Percentiles rank a stretch among this genome's conserved stretches.
Evolutionary conservation across 1,140 invertebrate species (phyloP).

Genomic region (Trypoxylus dichotomus): DNA sequence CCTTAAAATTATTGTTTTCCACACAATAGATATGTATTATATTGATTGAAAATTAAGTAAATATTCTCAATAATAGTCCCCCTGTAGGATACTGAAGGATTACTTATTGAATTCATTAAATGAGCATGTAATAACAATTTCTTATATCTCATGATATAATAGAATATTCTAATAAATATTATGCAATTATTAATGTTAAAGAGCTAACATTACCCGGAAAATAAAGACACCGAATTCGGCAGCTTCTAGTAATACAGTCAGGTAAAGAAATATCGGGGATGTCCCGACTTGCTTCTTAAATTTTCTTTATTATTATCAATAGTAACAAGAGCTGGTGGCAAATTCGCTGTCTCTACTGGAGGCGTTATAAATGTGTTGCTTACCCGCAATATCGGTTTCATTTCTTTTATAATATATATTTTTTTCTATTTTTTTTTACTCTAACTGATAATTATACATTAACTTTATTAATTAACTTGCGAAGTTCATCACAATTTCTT

Average conservation of each 20-base stretch:
- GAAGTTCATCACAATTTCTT: conserved; percentile 53
- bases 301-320: neutral
- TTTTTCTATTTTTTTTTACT: conserved; percentile 36
- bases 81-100: no score
- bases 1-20: neutral
- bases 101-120: neutral
- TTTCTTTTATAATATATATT: conserved; percentile 29
- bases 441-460: conserved; percentile 49
- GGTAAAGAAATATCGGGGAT: neutral
- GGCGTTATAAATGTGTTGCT: conserved; percentile 38
- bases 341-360: conserved; percentile 38
- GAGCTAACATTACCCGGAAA: conserved; percentile 15
- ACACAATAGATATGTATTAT: neutral
- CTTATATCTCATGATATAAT: no score
- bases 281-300: neutral
- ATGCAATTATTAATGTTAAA: neutral
- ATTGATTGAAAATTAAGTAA: neutral
- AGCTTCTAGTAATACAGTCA: conserved; percentile 1
- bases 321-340: conserved; percentile 26
- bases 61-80: neutral
- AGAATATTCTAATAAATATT: neutral
- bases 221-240: neutral
- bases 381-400: conserved; percentile 41
- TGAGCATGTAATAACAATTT: no score
- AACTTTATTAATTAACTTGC: conserved; percentile 51